A percentile compares a stretch with the other conserved stretches of the same genome.
phyloP scores from a whole-genome alignment of 2,888 invertebrate species.

The Ennomos erosarius region DNA sequence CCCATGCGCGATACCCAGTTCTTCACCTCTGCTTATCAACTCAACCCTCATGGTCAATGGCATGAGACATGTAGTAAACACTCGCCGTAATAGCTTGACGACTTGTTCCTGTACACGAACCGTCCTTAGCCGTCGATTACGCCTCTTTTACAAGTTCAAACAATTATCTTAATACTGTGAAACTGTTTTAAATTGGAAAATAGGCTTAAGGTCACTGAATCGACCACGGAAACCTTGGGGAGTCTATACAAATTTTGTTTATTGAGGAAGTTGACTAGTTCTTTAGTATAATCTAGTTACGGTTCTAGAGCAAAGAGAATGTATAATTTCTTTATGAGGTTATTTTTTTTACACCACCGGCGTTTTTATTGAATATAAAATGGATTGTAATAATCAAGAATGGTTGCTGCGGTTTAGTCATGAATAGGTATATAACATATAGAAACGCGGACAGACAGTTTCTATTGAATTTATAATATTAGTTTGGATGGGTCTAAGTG shows the following conservation, averaged over 20 bases:
- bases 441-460: too few relatives aligned
- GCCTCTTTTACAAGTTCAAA: conserved; percentile 20
- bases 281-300: conserved; percentile 13
- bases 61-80: conserved; percentile 43
- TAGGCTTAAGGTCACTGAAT: conserved; percentile 35
- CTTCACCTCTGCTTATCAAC: conserved; percentile 44
- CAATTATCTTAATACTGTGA: conserved; percentile 34
- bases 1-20: conserved; percentile 54
- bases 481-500: too few relatives aligned
- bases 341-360: too few relatives aligned
- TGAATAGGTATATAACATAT: too few relatives aligned
- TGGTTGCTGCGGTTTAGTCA: too few relatives aligned
- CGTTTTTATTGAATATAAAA: too few relatives aligned
- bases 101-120: conserved; percentile 50
- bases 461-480: too few relatives aligned
- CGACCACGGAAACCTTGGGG: conserved; percentile 27
- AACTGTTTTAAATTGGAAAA: conserved; percentile 44
- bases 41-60: conserved; percentile 71
- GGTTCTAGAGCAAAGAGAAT: background rate
- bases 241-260: conserved; percentile 31
- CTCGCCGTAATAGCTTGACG: conserved; percentile 42
- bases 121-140: conserved; percentile 17
- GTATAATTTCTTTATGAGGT: too few relatives aligned
- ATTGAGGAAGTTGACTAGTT: conserved; percentile 35
- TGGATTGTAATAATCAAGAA: too few relatives aligned